Evolutionary conservation across 2,797 vertebrate species (phyloP).

Genomic region (Helostoma temminkii): DNA sequence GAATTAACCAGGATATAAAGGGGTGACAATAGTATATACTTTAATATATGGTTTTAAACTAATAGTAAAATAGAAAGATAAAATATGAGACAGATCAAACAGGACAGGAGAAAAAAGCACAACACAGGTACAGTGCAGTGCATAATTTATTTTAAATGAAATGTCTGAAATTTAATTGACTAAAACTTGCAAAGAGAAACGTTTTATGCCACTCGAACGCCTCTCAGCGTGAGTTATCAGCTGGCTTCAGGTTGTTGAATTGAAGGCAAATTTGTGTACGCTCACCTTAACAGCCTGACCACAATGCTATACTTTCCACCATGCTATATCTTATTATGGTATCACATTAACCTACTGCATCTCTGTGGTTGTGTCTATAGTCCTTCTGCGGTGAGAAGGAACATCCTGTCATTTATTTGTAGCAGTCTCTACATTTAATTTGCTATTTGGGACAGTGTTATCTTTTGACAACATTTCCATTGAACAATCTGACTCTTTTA

Average conservation of each 20-base stretch:
- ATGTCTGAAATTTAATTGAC: no score
- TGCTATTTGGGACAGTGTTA: constrained; percentile 28
- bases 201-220: constrained; percentile 15
- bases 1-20: background rate
- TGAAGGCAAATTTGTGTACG: constrained; percentile 22
- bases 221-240: constrained; percentile 21
- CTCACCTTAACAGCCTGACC: constrained; percentile 23
- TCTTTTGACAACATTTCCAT: constrained; percentile 30
- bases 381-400: constrained; percentile 24
- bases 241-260: constrained; percentile 36
- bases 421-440: constrained; percentile 17
- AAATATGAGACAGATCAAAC: background rate
- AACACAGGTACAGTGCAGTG: no score
- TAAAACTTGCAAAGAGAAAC: constrained; percentile 26
- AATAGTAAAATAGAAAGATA: background rate
- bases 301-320: constrained; percentile 20
- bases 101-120: no score
- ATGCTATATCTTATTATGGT: constrained; percentile 5
- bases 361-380: constrained; percentile 29
- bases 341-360: constrained; percentile 17
- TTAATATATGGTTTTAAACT: background rate
- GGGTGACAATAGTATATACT: background rate
- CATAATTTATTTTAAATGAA: background rate
- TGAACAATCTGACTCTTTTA: constrained; percentile 31
- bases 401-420: constrained; percentile 17